These are phyloP conservation scores for Schizopygopsis pylzovi DNA, from an alignment of 2,797 vertebrate species.

Conservation along the genomic window DNA sequence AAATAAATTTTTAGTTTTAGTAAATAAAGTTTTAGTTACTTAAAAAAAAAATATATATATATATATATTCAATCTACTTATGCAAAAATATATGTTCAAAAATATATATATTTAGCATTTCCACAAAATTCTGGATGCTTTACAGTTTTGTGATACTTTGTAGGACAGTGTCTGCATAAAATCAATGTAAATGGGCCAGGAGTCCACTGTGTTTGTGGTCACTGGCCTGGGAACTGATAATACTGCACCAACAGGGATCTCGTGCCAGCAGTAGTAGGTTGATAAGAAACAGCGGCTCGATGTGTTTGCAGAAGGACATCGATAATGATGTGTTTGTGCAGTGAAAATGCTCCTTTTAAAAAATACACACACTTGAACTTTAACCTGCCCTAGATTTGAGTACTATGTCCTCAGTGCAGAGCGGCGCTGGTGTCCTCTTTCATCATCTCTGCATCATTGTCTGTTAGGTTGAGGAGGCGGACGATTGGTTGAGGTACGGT, in stretches of 20 bases:
- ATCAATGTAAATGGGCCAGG: conserved; percentile 41
- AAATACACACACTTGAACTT: conserved; percentile 45
- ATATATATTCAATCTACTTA: background rate
- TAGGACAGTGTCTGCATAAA: background rate
- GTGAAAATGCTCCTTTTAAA: conserved; percentile 19
- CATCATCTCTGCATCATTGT: background rate
- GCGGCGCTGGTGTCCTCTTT: background rate
- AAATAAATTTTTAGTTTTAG: background rate
- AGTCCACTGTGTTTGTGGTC: conserved; percentile 47
- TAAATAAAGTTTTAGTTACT: background rate
- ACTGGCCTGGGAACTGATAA: conserved; percentile 45
- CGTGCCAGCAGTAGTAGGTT: background rate
- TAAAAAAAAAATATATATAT: background rate
- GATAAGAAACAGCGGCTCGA: conserved; percentile 10
- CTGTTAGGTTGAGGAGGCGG: conserved; percentile 91
- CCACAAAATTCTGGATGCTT: background rate
- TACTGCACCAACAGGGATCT: conserved; percentile 26
- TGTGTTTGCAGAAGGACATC: conserved; percentile 12
- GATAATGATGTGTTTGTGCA: conserved; percentile 19
- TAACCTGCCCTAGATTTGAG: conserved; percentile 38
- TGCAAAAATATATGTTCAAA: background rate
- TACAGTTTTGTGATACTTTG: background rate
- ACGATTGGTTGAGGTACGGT: conserved; percentile 94
- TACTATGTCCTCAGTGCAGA: background rate
- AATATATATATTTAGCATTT: background rate